Conservation (phyloP, 2,888 invertebrate genomes). For the Poecilus cupreus region DNA sequence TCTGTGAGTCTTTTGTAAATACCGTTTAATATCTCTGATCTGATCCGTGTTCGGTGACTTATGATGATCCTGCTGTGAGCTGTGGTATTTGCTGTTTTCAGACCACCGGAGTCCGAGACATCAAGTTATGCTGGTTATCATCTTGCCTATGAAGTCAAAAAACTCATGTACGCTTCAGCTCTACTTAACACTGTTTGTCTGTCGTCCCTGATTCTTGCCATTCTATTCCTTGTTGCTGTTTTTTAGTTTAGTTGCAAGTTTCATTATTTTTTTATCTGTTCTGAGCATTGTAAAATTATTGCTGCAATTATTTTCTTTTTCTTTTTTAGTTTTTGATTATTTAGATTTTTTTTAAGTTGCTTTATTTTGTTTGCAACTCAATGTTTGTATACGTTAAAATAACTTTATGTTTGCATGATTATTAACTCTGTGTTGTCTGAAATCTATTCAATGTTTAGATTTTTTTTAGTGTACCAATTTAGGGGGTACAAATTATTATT, state of each 20-base stretch:
- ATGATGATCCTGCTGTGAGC: conserved; percentile 71
- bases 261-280: neutral
- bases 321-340: conserved; percentile 27
- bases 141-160: conserved; percentile 99
- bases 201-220: conserved; percentile 64
- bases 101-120: conserved; percentile 91
- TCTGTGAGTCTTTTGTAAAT: conserved; percentile 45
- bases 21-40: conserved; percentile 15
- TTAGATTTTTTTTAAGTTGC: neutral
- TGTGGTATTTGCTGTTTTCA: conserved; percentile 81
- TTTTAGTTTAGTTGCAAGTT: conserved; percentile 60
- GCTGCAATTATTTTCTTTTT: conserved; percentile 45
- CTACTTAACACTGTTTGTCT: conserved; percentile 72
- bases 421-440: conserved; percentile 10
- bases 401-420: conserved; percentile 12
- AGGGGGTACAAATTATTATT: conserved; percentile 8
- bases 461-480: conserved; percentile 26
- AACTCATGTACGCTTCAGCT: conserved; percentile 95
- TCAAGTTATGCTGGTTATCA: conserved; percentile 98
- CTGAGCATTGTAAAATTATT: conserved; percentile 31
- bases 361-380: conserved; percentile 36
- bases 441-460: conserved; percentile 24
- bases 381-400: conserved; percentile 5
- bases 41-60: conserved; percentile 45
- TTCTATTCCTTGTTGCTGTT: conserved; percentile 42